Conservation (phyloP, 2,113 vertebrate genomes). For the Reinhardtius hippoglossoides region DNA sequence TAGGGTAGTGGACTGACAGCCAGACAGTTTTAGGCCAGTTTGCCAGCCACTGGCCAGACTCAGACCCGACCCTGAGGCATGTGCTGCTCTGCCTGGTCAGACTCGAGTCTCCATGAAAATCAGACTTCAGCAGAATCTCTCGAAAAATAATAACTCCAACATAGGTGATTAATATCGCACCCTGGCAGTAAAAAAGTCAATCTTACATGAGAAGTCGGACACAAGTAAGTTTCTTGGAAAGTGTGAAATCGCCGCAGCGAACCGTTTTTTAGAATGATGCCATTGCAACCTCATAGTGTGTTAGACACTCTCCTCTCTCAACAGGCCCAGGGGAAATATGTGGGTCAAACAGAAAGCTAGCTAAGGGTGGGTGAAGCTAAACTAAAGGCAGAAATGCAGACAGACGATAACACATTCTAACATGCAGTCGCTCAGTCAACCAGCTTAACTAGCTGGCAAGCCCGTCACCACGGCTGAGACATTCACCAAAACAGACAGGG, state of each 20-base stretch:
- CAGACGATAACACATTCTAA: conserved; percentile 35
- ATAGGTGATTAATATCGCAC: not conserved
- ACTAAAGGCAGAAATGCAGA: conserved; percentile 29
- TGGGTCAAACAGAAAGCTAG: conserved; percentile 30
- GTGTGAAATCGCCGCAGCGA: not conserved
- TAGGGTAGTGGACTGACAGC: conserved; percentile 58
- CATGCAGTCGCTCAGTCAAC: conserved; percentile 50
- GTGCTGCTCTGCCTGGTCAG: conserved; percentile 6
- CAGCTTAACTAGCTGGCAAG: conserved; percentile 55
- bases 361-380: conserved; percentile 21
- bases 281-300: not conserved
- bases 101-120: not conserved
- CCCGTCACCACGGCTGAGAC: conserved; percentile 44
- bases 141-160: conserved; percentile 9
- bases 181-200: not conserved
- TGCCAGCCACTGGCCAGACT: conserved; percentile 45
- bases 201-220: not conserved
- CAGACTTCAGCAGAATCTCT: conserved; percentile 9
- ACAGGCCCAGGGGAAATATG: conserved; percentile 34
- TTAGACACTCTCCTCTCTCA: conserved; percentile 25
- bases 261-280: conserved; percentile 12
- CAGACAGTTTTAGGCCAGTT: conserved; percentile 62
- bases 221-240: conserved; percentile 30
- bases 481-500: conserved; percentile 48
- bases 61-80: conserved; percentile 57